Conservation (phyloP, 2,888 invertebrate species). For the Cabera pusaria region DNA sequence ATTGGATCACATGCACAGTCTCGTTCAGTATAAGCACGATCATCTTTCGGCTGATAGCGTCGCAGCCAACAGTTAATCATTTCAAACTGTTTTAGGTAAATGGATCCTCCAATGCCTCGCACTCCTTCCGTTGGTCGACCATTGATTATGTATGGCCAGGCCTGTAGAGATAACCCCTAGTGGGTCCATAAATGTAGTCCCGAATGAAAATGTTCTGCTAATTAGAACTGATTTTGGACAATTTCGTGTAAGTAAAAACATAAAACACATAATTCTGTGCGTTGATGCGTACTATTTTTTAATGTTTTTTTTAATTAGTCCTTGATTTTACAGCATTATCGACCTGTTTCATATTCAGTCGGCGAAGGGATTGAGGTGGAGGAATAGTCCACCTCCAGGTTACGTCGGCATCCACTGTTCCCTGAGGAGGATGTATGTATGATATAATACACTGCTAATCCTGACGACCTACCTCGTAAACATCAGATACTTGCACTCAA, state of each 20-base stretch:
- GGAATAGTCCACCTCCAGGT: constrained; percentile 3
- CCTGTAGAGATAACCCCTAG: background rate
- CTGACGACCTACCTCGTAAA: no score
- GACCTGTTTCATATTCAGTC: constrained; percentile 4
- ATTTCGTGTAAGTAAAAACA: constrained; percentile 1
- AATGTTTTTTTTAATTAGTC: constrained; percentile 1
- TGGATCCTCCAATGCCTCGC: no score
- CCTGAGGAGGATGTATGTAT: constrained; percentile 10
- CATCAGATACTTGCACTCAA: no score
- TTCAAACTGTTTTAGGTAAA: no score
- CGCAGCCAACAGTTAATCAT: no score
- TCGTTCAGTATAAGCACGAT: no score
- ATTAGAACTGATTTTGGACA: constrained; percentile 1
- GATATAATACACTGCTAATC: background rate
- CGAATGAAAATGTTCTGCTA: background rate
- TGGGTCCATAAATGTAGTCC: constrained; percentile 1
- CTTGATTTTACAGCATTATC: constrained; percentile 8
- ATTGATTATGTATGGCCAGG: no score
- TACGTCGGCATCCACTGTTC: constrained; percentile 6
- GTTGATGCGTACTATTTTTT: background rate
- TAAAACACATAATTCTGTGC: constrained; percentile 1
- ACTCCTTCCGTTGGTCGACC: no score
- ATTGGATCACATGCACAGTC: no score
- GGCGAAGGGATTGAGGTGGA: constrained; percentile 4
- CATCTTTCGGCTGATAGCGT: no score